Evolutionary conservation across 2,113 vertebrate genomes (phyloP), one percentile per base, ranked within the genome.

Genomic region (Cranoglanis bouderius): DNA sequence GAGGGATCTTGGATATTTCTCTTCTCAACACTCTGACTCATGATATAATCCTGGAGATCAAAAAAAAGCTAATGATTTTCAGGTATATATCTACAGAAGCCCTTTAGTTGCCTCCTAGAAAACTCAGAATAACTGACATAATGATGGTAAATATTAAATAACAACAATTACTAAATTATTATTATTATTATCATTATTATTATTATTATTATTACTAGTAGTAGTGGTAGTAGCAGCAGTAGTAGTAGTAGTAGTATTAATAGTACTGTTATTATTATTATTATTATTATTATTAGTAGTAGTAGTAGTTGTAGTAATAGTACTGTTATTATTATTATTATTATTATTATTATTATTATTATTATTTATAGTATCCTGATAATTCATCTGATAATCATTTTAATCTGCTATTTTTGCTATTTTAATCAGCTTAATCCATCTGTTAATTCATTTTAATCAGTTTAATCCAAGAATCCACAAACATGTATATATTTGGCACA

Each of bases 1-100:
- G 21, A 10, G 29, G 84, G 29, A 87, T 70, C 70, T 86, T 78
- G 38, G 40, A 51, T 6, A 87, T 84, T 43, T 85, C 38, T 82
- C 65, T 55, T 61, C 61, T 7, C 18, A 87, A 29, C 43, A 70
- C 13, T 75, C 49, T 40, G 4, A 24, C 49, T 24, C 67, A 38
- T 6, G 4, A 72, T 85, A 35, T 72, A 38, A 51, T 13, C 21
- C 26, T 12, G 9, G 67, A 57, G 53, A n/a, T 4, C 6, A 12
- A 49, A 77, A 78, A 12, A 32, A 53, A 18, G 14, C 6, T n/a
- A 53, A 81, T 32, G n/a, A 32, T 51, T 18, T 53, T 81, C 77
- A 81, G 14, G 14, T 32, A 78, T 78, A 70, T 70, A 35, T 19
- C 13, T 46, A 24, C 70, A 74, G 35, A 74, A 74, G 70, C 5